Evolutionary conservation across 2,797 vertebrate species (phyloP), one percentile per base, ranked within the genome.

Genomic region (Sarcophilus harrisii): DNA sequence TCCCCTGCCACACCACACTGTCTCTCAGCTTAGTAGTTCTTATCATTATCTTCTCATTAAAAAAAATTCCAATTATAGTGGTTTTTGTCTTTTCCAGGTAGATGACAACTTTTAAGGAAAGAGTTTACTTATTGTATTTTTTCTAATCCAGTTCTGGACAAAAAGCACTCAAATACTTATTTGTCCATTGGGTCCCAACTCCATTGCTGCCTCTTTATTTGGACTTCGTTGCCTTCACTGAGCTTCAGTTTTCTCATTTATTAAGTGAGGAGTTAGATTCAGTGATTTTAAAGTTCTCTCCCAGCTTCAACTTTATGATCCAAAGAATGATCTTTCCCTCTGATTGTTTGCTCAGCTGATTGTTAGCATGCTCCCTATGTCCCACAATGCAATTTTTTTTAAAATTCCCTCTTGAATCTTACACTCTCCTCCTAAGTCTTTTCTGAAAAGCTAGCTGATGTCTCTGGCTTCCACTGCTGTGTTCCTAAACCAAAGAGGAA

Each of bases 401-500:
- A 92, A 92, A n/a, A 66, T 90, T 94, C 90, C 52, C 13, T 95
- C 57, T 91, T 58, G 0, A 62, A 30, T 57, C 89, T 94, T 54
- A 3, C 58, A 45, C 4, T 55, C 91, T 94, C 55, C 9, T 13
- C 55, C 27, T 73, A 32, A 49, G 6, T 89, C 52, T 21, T 45
- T 18, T n/a, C 6, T 87, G 66, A 38, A 81, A 93, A 91, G 2
- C 54, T 93, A 11, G 91, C 90, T 93, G 66, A 28, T 73, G 81
- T 90, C 1, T 49, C 58, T 60, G 27, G 11, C 9, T 95, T 16
- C 21, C 29, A 3, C 62, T 2, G 29, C 90, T 93, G 13, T 60
- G 95, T 57, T 49, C 0, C 73, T 91, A 97, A 95, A 54, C 5
- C 60, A 91, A 55, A 81, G 54, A 73, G 58, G 90, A 96, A 97